A percentile compares a stretch with the other conserved stretches of the same genome.
These are phyloP conservation scores for Dallia pectoralis DNA, from an alignment of 2,797 vertebrate species.

Conservation along the genomic window DNA sequence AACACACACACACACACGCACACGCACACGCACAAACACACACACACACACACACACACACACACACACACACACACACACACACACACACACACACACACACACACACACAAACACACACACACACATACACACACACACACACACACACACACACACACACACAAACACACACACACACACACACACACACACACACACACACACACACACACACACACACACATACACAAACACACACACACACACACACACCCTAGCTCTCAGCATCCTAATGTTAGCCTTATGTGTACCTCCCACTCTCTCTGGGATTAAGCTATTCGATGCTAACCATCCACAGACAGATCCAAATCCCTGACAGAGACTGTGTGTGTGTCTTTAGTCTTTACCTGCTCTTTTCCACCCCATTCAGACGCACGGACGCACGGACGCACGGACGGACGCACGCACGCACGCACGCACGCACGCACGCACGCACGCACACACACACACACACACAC, in stretches of 20 bases:
- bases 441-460: no score
- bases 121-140: conserved; percentile 17
- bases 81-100: no score
- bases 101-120: conserved; percentile 20
- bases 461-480: no score
- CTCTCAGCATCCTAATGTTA: not conserved
- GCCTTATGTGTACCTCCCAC: not conserved
- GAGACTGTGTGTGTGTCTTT: no score
- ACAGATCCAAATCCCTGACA: conserved; percentile 28
- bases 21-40: conserved; percentile 17
- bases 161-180: not conserved
- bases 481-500: no score
- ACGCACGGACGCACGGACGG: no score
- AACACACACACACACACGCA: conserved; percentile 5
- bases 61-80: conserved; percentile 19
- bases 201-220: conserved; percentile 8
- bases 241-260: conserved; percentile 27
- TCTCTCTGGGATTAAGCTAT: not conserved
- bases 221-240: conserved; percentile 7
- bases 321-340: not conserved
- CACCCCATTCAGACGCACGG: not conserved
- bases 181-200: not conserved
- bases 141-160: conserved; percentile 13
- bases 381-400: conserved; percentile 54
- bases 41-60: not conserved